Evolutionary conservation across 2,113 vertebrate genomes (phyloP).

Genomic region (Mus musculus): GRCm39 chr2:139423501-139424000

Average conservation of each 20-base stretch:
- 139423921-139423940: background rate
- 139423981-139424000: background rate
- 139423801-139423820: background rate
- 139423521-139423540: slow-evolving; percentile 98
- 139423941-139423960: background rate
- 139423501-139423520: slow-evolving; percentile 97
- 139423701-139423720: background rate
- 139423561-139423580: background rate
- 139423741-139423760: background rate
- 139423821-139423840: background rate
- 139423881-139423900: background rate
- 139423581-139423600: background rate
- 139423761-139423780: background rate
- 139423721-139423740: background rate
- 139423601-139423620: background rate
- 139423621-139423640: background rate
- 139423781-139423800: background rate
- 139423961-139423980: background rate
- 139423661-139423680: background rate
- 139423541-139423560: slow-evolving; percentile 75
- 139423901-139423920: background rate
- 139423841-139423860: background rate
- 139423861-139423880: background rate
- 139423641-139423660: background rate
- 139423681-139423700: background rate